Conservation (phyloP, 2,113 vertebrate genomes). For the Gadus chalcogrammus region DNA sequence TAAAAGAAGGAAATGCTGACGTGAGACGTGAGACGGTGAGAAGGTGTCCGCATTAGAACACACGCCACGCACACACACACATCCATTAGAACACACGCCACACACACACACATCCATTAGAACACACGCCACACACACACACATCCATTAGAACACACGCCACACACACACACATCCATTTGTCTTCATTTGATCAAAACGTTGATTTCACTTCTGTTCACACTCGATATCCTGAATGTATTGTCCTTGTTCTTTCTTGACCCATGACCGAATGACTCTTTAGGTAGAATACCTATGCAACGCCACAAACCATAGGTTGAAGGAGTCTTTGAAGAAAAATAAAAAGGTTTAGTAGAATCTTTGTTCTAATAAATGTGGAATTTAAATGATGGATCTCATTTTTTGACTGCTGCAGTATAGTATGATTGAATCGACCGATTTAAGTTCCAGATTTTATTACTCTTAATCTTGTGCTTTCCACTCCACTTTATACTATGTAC, state of each 20-base stretch:
- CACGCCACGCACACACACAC: not conserved
- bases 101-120: no score
- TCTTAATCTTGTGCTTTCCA: not conserved
- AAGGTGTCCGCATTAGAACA: slow-evolving; percentile 2
- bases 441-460: not conserved
- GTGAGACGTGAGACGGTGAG: slow-evolving; percentile 1
- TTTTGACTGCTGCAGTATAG: not conserved
- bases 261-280: slow-evolving; percentile 22
- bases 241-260: not conserved
- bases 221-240: slow-evolving; percentile 39
- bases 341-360: slow-evolving; percentile 43
- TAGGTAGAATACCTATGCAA: slow-evolving; percentile 64
- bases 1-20: slow-evolving; percentile 3
- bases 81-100: not conserved
- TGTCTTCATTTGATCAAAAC: no score
- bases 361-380: slow-evolving; percentile 51
- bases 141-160: not conserved
- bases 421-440: not conserved
- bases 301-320: slow-evolving; percentile 4
- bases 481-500: no score
- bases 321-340: slow-evolving; percentile 11
- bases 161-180: not conserved
- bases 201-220: slow-evolving; percentile 2
- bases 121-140: not conserved
- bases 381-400: slow-evolving; percentile 48